A percentile compares a stretch with the other conserved stretches of the same genome.
phyloP scores from a whole-genome alignment of 2,797 vertebrate genomes.

The Microctenopoma stevenorrisi region DNA sequence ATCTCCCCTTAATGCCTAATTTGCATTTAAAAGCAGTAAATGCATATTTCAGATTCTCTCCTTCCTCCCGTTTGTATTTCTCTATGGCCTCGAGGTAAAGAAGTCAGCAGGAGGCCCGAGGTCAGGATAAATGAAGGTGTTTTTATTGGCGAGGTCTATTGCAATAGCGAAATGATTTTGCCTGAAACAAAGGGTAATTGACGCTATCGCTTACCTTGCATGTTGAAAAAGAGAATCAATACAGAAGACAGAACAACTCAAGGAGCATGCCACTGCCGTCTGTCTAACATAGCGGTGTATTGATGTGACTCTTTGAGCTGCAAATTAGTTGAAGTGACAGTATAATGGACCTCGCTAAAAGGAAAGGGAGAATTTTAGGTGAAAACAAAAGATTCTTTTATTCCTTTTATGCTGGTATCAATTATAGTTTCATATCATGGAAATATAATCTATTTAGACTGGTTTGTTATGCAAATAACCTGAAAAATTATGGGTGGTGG shows the following conservation, averaged over 20 bases:
- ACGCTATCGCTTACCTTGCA: slow-evolving; percentile 62
- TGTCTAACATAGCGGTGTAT: slow-evolving; percentile 57
- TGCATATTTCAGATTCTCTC: slow-evolving; percentile 11
- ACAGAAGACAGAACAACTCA: slow-evolving; percentile 53
- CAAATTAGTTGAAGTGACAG: slow-evolving; percentile 77
- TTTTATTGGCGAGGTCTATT: slow-evolving; percentile 14
- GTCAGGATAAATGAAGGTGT: slow-evolving; percentile 29
- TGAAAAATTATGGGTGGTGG: slow-evolving; percentile 46
- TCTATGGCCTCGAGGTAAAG: background rate
- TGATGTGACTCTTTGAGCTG: slow-evolving; percentile 77
- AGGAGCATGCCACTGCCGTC: slow-evolving; percentile 56
- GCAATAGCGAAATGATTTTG: slow-evolving; percentile 37
- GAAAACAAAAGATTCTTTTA: slow-evolving; percentile 68
- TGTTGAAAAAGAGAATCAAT: slow-evolving; percentile 63
- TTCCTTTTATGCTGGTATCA: slow-evolving; percentile 58
- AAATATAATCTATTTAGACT: slow-evolving; percentile 67
- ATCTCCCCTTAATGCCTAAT: slow-evolving; percentile 7
- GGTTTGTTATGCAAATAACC: slow-evolving; percentile 72
- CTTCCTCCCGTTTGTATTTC: background rate
- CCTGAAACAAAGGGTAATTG: slow-evolving; percentile 70
- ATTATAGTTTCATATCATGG: slow-evolving; percentile 71
- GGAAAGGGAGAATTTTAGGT: slow-evolving; percentile 52
- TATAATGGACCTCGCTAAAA: slow-evolving; percentile 68
- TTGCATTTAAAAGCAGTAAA: slow-evolving; percentile 34
- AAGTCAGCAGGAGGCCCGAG: slow-evolving; percentile 12